Conservation (phyloP, 2,113 vertebrate genomes). For the Oryzias melastigma region DNA sequence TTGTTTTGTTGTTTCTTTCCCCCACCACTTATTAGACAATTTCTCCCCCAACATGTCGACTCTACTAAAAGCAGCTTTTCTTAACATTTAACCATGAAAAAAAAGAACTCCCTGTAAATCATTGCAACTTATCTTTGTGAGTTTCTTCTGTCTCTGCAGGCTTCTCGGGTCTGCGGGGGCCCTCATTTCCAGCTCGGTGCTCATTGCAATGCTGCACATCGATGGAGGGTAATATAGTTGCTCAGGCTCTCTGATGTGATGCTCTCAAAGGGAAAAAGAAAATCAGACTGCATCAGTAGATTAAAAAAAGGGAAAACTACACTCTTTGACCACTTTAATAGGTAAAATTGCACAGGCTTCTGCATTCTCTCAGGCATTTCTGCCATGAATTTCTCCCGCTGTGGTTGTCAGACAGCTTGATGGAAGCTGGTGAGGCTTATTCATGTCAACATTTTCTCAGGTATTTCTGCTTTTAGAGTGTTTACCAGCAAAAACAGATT, state of each 20-base stretch:
- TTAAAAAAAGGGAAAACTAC: background rate
- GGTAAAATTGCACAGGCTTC: background rate
- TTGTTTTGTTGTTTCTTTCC: background rate
- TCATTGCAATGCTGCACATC: slow-evolving; percentile 22
- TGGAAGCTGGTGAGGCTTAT: slow-evolving; percentile 58
- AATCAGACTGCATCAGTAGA: slow-evolving; percentile 7
- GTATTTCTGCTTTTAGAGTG: slow-evolving; percentile 49
- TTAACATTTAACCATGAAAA: slow-evolving; percentile 2
- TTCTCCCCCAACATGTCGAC: background rate
- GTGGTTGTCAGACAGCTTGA: slow-evolving; percentile 17
- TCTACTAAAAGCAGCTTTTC: background rate
- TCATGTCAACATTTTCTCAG: slow-evolving; percentile 55
- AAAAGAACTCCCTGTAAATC: slow-evolving; percentile 2
- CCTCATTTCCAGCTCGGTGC: slow-evolving; percentile 12
- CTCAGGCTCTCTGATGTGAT: slow-evolving; percentile 13
- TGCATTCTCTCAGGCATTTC: too few relatives aligned
- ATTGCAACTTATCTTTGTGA: slow-evolving; percentile 8
- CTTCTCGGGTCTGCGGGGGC: slow-evolving; percentile 10
- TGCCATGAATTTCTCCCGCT: too few relatives aligned
- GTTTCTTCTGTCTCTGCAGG: background rate
- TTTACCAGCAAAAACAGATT: slow-evolving; percentile 35
- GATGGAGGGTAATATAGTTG: slow-evolving; percentile 25
- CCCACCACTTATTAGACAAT: background rate
- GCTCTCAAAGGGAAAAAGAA: slow-evolving; percentile 4
- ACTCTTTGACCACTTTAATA: background rate